A percentile compares a stretch with the other conserved stretches of the same genome.
These are phyloP conservation scores for Meriones psammophilus DNA, from an alignment of 2,797 vertebrate species.

Conservation along the genomic window DNA sequence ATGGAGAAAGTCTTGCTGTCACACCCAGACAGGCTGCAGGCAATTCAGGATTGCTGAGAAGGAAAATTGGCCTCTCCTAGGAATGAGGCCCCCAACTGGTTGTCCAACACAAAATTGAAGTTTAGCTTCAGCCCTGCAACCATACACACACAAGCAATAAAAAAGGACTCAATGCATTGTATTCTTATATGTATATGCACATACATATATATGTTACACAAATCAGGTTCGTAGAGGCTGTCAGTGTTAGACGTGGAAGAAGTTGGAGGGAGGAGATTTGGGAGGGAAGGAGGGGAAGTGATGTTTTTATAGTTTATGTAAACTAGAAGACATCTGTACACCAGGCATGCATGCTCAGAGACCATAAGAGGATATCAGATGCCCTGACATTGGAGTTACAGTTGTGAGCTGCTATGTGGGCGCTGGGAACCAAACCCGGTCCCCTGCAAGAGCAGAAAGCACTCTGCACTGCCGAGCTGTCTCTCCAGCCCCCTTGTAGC, in stretches of 20 bases:
- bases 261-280: too few species aligned
- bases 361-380: neutral
- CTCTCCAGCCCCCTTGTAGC: too few species aligned
- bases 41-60: neutral
- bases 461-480: too few species aligned
- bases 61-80: neutral
- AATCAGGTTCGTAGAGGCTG: neutral
- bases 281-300: neutral
- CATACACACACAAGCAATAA: neutral
- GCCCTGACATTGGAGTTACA: neutral
- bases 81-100: neutral
- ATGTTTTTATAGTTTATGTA: neutral
- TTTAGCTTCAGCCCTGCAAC: neutral
- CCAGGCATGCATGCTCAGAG: neutral
- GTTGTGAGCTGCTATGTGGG: too few species aligned
- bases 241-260: neutral
- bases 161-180: neutral
- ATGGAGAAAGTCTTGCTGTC: too few species aligned
- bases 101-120: neutral
- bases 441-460: too few species aligned
- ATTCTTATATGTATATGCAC: neutral
- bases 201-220: neutral
- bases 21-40: neutral
- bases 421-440: too few species aligned
- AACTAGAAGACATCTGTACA: neutral